Evolutionary conservation across 2,113 vertebrate genomes (phyloP).

Genomic region (Illadopsis cleaveri): DNA sequence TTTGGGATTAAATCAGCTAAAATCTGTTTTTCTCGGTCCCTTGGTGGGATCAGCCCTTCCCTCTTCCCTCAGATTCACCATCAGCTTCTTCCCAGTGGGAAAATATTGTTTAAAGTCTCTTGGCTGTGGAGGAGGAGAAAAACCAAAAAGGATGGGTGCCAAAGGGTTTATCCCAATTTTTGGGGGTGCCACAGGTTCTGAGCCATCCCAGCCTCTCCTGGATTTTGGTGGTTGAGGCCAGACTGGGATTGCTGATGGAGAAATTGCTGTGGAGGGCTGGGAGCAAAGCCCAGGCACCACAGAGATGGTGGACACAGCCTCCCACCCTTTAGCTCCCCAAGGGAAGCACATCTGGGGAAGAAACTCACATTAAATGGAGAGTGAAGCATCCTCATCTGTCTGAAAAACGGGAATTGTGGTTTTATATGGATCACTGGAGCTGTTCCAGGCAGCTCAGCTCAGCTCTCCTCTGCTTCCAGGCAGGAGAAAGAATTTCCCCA

Average conservation of each 20-base stretch:
- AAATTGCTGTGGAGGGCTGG: fast-evolving
- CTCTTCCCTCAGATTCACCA: neutral
- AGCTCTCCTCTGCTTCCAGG: neutral
- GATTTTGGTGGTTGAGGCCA: fast-evolving
- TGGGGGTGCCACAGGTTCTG: neutral
- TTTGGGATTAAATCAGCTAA: fast-evolving
- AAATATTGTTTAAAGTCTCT: neutral
- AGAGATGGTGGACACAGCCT: fast-evolving
- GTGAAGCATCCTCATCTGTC: neutral
- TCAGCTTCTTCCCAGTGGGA: neutral
- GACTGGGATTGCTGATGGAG: fast-evolving
- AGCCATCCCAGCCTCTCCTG: neutral
- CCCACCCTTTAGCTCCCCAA: neutral
- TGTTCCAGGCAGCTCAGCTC: neutral
- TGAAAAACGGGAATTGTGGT: constrained; percentile 2
- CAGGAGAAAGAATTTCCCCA: neutral
- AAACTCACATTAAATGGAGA: neutral
- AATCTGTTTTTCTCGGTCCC: neutral
- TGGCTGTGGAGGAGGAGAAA: fast-evolving
- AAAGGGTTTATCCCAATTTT: neutral
- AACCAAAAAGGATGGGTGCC: fast-evolving
- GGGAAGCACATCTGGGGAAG: neutral
- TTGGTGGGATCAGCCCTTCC: neutral
- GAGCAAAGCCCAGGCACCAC: neutral
- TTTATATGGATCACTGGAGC: fast-evolving